phyloP scores from a whole-genome alignment of 1,140 invertebrate species.

The Euschistus heros region DNA sequence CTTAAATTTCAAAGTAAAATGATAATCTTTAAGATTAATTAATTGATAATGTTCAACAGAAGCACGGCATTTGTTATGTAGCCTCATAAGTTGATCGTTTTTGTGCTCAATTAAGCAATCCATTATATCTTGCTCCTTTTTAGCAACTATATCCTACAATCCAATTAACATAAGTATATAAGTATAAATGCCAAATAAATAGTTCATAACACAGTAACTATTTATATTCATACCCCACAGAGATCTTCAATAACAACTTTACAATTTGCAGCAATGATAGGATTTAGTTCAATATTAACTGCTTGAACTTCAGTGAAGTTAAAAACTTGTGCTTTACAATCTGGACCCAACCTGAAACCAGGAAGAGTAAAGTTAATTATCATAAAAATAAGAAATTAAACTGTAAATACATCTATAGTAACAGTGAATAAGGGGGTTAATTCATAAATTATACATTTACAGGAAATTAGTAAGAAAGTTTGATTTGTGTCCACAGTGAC shows the following conservation, averaged over 20 bases:
- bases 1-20: slow-evolving; percentile 91
- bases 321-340: slow-evolving; percentile 64
- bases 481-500: too few relatives aligned
- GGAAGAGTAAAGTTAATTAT: neutral
- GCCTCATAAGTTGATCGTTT: slow-evolving; percentile 63
- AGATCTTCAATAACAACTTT: slow-evolving; percentile 68
- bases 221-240: slow-evolving; percentile 48
- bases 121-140: slow-evolving; percentile 61
- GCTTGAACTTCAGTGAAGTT: slow-evolving; percentile 85
- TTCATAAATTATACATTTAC: too few relatives aligned
- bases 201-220: neutral
- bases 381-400: neutral
- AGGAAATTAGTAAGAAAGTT: too few relatives aligned
- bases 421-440: too few relatives aligned
- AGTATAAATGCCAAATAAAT: slow-evolving; percentile 2
- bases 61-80: slow-evolving; percentile 74
- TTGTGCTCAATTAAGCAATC: slow-evolving; percentile 90
- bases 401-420: neutral
- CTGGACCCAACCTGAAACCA: slow-evolving; percentile 36
- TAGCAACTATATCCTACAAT: neutral
- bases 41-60: slow-evolving; percentile 91
- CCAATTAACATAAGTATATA: neutral
- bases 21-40: slow-evolving; percentile 85
- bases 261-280: slow-evolving; percentile 72
- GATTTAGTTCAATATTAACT: slow-evolving; percentile 74